phyloP scores from a whole-genome alignment of 2,113 vertebrate genomes.

The Herpetotheres cachinnans region DNA sequence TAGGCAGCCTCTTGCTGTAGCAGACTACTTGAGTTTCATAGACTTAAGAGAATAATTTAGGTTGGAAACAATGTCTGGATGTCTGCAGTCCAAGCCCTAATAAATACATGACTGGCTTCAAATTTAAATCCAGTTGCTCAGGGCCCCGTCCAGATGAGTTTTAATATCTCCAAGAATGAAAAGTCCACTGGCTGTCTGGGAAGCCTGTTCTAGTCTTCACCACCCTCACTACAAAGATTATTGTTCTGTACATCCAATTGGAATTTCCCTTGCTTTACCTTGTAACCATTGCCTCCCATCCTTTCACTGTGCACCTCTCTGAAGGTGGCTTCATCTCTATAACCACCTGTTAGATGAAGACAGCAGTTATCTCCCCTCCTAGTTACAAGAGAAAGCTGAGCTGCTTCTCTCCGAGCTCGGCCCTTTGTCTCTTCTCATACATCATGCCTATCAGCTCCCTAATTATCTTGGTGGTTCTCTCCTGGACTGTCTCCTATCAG shows the following conservation, averaged over 20 bases:
- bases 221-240: not conserved
- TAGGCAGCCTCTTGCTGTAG: not conserved
- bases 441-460: accelerated
- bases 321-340: not conserved
- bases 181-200: not conserved
- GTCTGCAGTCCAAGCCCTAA: not conserved
- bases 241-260: not conserved
- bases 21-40: not conserved
- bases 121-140: not conserved
- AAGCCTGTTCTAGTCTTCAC: not conserved
- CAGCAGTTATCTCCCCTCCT: not conserved
- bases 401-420: not conserved
- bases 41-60: not conserved
- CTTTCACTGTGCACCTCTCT: not conserved
- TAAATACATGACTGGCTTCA: not conserved
- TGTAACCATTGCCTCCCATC: not conserved
- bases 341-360: not conserved
- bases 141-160: not conserved
- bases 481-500: not conserved
- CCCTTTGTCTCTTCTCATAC: not conserved
- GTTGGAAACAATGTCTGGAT: not conserved
- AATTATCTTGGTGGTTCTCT: not conserved
- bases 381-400: not conserved
- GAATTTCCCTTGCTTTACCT: not conserved
- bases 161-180: not conserved